Conservation (phyloP, 2,113 vertebrate species). For the Calypte anna region DNA sequence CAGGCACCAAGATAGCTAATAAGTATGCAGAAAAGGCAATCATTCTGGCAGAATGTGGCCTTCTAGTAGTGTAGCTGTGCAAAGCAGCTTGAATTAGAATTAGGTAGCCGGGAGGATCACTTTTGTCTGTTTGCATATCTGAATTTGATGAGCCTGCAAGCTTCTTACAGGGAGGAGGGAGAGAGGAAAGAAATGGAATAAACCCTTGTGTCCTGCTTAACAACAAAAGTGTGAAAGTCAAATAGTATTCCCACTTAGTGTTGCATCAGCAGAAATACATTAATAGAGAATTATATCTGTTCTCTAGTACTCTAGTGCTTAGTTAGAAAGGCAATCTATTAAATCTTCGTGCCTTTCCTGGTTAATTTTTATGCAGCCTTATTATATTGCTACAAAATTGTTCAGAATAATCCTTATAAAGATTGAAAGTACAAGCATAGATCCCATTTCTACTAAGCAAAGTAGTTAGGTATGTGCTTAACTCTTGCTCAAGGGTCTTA, state of each 20-base stretch:
- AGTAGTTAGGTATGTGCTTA: not conserved
- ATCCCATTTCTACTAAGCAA: not conserved
- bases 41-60: not conserved
- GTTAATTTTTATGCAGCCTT: not conserved
- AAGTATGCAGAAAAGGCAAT: constrained; percentile 21
- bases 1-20: not conserved
- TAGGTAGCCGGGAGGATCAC: not conserved
- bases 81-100: constrained; percentile 61
- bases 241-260: not conserved
- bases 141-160: constrained; percentile 47
- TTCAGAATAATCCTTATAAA: not conserved
- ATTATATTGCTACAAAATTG: not conserved
- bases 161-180: not conserved
- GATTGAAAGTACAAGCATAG: not conserved
- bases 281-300: not conserved
- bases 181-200: not conserved
- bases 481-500: not conserved
- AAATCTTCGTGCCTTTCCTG: not conserved
- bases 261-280: not conserved
- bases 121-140: constrained; percentile 48
- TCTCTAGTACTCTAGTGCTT: not conserved
- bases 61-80: constrained; percentile 11
- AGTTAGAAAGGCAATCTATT: not conserved
- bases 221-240: not conserved
- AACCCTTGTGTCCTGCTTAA: not conserved